Evolutionary conservation across 92 coral and sea anemone genomes (phyloP).

Genomic region (Epizoanthus ramosus): DNA sequence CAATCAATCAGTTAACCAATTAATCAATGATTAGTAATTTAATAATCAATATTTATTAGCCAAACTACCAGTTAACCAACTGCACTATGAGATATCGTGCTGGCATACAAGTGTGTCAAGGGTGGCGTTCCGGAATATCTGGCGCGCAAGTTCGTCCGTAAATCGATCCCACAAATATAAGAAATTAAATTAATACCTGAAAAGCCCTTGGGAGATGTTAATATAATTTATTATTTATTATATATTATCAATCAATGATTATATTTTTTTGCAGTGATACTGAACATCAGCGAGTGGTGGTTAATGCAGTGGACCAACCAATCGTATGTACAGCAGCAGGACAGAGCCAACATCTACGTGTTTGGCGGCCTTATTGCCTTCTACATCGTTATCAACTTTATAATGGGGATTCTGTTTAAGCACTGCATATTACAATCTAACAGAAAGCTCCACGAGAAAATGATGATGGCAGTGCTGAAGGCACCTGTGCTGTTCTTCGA

Average conservation of each 20-base stretch:
- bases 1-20: no score
- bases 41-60: neutral
- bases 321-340: slow-evolving; percentile 7
- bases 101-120: no score
- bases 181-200: no score
- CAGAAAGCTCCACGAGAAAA: slow-evolving; percentile 26
- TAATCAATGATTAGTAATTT: no score
- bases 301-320: slow-evolving; percentile 34
- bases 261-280: neutral
- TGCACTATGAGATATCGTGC: no score
- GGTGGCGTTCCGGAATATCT: no score
- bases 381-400: neutral
- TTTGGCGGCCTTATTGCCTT: slow-evolving; percentile 10
- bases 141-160: no score
- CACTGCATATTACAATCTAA: slow-evolving; percentile 16
- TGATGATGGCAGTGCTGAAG: slow-evolving; percentile 21
- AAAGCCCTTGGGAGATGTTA: no score
- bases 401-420: neutral
- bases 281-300: slow-evolving; percentile 33
- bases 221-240: no score
- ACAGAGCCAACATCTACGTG: slow-evolving; percentile 18
- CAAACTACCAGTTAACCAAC: neutral
- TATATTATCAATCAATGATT: neutral
- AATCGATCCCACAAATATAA: no score
- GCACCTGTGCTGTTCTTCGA: slow-evolving; percentile 35